Evolutionary conservation across 2,797 vertebrate species (phyloP).

Genomic region (Antrozous pallidus): DNA sequence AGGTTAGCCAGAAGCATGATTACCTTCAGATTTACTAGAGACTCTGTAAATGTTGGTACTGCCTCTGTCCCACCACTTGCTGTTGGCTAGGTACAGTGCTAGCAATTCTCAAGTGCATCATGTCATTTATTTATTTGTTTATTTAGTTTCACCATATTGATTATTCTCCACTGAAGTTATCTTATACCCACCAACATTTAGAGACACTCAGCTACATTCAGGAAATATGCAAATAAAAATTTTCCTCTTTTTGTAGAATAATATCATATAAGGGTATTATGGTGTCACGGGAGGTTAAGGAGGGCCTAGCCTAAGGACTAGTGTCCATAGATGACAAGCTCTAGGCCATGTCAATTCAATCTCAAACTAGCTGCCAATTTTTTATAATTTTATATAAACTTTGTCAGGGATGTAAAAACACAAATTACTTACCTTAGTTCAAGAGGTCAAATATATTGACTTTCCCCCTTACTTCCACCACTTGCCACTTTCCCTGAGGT

Average conservation of each 20-base stretch:
- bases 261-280: too few species aligned
- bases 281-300: too few species aligned
- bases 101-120: conserved; percentile 16
- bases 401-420: too few species aligned
- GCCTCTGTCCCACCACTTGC: neutral
- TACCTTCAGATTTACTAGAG: conserved; percentile 31
- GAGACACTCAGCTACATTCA: neutral
- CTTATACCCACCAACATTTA: conserved; percentile 15
- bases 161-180: neutral
- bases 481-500: too few species aligned
- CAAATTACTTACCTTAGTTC: too few species aligned
- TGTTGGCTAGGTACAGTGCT: neutral
- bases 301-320: too few species aligned
- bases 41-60: conserved; percentile 2
- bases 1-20: conserved; percentile 19
- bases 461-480: too few species aligned
- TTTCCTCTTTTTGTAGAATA: neutral
- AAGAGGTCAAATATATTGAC: too few species aligned
- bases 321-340: too few species aligned
- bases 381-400: too few species aligned
- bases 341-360: too few species aligned
- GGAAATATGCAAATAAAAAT: neutral
- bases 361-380: too few species aligned
- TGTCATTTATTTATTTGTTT: neutral
- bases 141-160: neutral